phyloP scores from a whole-genome alignment of 2,113 vertebrate genomes.

The Lepus americanus region DNA sequence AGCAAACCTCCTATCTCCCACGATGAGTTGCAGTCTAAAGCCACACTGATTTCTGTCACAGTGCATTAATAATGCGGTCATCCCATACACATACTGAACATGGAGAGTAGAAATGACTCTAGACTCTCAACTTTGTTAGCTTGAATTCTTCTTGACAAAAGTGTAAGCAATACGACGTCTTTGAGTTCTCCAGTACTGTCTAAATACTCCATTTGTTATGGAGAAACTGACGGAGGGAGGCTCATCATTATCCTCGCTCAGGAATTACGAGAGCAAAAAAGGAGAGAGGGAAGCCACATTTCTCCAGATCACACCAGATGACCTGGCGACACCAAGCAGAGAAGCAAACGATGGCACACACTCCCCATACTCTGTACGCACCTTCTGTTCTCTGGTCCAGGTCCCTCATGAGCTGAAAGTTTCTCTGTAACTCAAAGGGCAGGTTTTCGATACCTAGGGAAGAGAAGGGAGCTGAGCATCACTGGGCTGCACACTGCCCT shows the following conservation, averaged over 20 bases:
- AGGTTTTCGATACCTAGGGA: conserved; percentile 96
- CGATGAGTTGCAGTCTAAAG: conserved; percentile 26
- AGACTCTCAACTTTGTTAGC: conserved; percentile 12
- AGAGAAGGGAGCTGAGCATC: conserved; percentile 27
- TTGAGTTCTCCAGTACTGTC: conserved; percentile 19
- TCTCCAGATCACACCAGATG: conserved; percentile 15
- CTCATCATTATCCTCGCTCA: conserved; percentile 49
- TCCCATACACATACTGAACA: background rate
- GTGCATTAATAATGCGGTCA: background rate
- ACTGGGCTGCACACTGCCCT: background rate
- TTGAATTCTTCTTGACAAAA: conserved; percentile 52
- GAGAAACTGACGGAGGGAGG: background rate
- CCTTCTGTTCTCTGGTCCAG: conserved; percentile 98
- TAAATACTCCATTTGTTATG: conserved; percentile 10
- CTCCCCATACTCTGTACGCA: conserved; percentile 79
- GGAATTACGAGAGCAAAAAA: background rate
- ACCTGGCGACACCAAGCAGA: background rate
- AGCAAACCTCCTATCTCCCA: conserved; percentile 29
- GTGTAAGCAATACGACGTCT: background rate
- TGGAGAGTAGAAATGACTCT: background rate
- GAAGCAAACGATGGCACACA: background rate
- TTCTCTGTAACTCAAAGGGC: conserved; percentile 97
- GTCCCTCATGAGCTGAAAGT: conserved; percentile 98
- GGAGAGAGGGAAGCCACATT: background rate
- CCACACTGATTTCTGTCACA: background rate